Evolutionary conservation across 2,888 invertebrate genomes (phyloP), one percentile per base, ranked within the genome.

Genomic region (Empis livida): DNA sequence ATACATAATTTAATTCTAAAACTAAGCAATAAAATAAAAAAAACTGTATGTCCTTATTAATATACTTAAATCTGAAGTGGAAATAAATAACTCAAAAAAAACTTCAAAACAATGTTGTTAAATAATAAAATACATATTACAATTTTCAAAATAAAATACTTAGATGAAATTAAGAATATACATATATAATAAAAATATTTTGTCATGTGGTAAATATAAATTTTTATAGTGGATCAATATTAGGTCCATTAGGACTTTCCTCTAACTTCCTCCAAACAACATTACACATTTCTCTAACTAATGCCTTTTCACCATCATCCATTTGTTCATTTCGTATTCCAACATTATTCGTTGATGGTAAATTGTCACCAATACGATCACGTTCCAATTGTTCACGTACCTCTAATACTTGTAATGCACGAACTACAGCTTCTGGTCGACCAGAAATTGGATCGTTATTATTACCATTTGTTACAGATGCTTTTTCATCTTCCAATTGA

Each of bases 221-320:
- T 20, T 20, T 6, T 27, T 27, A 27, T 27, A 27, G 8, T 27
- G 35, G 35, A 13, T 35, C 35, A 35, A 8, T 35, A 35, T 35
- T 35, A 13, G 35, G 35, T 35, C n/a, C 72, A 42, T 82, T 79
- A n/a, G 87, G 84, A 41, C 79, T 84, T 58, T 89, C 88, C 68
- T 91, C 91, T 46, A 91, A 69, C 68, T 91, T 91, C 53, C 90
- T 79, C 90, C 90, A 91, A 39, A 91, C 91, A 44, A 91, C 91
- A 71, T 94, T 93, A 71, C 93, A 94, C 93, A 94, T 93, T 73
- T 94, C 93, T 58, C 92, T 76, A 43, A 94, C 89, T 47, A 94
- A 75, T 5, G 93, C 93, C 64, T 91, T 92, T 66, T 93, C 93
- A 14, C 89, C 88, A 57, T 91, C 84, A 60, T 88, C 84, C 75